These are phyloP conservation scores for Odontesthes bonariensis DNA, from an alignment of 2,113 vertebrate species.

Conservation along the genomic window DNA sequence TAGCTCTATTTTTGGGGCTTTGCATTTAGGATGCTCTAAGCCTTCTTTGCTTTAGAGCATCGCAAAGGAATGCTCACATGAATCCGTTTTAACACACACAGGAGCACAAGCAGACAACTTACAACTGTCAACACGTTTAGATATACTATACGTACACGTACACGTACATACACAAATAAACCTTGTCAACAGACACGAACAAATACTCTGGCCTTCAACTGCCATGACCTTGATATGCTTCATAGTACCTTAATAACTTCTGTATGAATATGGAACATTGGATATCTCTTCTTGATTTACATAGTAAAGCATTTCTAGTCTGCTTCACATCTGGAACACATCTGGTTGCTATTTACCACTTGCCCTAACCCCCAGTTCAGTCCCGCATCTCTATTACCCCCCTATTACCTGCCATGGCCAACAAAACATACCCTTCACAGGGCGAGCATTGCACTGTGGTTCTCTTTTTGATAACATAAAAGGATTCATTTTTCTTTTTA, in stretches of 20 bases:
- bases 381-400: constrained; percentile 65
- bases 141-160: constrained; percentile 5
- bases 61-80: constrained; percentile 19
- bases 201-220: constrained; percentile 8
- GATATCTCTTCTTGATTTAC: constrained; percentile 63
- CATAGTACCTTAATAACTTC: constrained; percentile 29
- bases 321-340: constrained; percentile 64
- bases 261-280: constrained; percentile 42
- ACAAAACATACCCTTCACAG: constrained; percentile 37
- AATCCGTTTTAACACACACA: constrained; percentile 15
- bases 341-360: constrained; percentile 77
- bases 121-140: background rate
- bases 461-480: constrained; percentile 26
- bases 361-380: constrained; percentile 59
- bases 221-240: constrained; percentile 22
- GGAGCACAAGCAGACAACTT: constrained; percentile 21
- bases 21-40: constrained; percentile 44
- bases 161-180: constrained; percentile 16
- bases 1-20: constrained; percentile 62
- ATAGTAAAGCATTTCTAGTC: constrained; percentile 54
- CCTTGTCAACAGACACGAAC: constrained; percentile 15
- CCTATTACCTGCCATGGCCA: constrained; percentile 63
- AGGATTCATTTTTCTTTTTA: constrained; percentile 3
- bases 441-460: constrained; percentile 28
- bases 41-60: constrained; percentile 21